Percentiles rank a stretch among this genome's conserved stretches.
These are phyloP conservation scores for Natator depressus DNA, from an alignment of 2,113 vertebrate species.

Conservation along the genomic window DNA sequence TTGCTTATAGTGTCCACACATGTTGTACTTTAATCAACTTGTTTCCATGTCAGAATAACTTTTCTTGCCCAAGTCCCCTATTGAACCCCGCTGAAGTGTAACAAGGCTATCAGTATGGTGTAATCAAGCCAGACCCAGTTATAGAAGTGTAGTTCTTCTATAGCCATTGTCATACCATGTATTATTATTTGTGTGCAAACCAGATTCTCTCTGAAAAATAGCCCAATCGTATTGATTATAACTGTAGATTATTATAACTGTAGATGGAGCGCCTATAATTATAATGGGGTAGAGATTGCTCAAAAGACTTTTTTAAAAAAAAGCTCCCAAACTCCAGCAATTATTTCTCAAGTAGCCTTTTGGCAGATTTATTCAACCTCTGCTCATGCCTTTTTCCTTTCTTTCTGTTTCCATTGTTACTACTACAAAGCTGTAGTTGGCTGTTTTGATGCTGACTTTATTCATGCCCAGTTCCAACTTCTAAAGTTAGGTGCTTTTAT, in stretches of 20 bases:
- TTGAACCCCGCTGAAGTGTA: slow-evolving; percentile 23
- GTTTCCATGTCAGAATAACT: slow-evolving; percentile 36
- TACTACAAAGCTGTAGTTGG: background rate
- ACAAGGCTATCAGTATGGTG: slow-evolving; percentile 1
- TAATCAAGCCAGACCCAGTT: slow-evolving; percentile 15
- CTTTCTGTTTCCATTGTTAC: background rate
- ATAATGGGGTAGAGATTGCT: background rate
- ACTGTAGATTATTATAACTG: background rate
- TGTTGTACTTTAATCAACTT: slow-evolving; percentile 12
- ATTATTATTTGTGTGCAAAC: slow-evolving; percentile 12
- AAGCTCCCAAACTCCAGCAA: background rate
- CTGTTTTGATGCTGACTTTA: background rate
- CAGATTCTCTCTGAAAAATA: slow-evolving; percentile 1
- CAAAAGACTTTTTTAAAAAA: background rate
- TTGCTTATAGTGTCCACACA: slow-evolving; percentile 11
- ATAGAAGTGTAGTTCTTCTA: background rate
- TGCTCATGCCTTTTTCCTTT: background rate
- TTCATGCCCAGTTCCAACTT: background rate
- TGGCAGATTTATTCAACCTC: background rate
- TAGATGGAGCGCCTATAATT: background rate
- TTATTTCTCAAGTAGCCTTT: background rate
- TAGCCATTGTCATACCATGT: background rate
- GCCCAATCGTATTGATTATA: background rate
- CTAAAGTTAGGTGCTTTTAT: background rate
- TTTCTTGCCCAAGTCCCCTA: background rate